Evolutionary conservation across 2,888 invertebrate species (phyloP).

Genomic region (Schrankia costaestrigalis): DNA sequence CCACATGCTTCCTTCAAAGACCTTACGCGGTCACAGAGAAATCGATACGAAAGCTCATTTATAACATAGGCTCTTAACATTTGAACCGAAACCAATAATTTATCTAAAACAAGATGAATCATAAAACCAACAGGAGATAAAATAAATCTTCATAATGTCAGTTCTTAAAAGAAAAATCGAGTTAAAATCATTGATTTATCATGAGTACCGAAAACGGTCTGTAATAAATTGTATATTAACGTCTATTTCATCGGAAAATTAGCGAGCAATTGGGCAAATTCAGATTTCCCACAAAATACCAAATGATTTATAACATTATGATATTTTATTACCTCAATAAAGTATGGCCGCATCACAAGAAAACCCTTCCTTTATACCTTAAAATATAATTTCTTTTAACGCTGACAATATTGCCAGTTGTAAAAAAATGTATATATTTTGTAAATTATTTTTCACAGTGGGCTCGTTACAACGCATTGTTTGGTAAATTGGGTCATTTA

Average conservation of each 20-base stretch:
- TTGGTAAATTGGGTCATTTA: slow-evolving; percentile 36
- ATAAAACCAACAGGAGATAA: slow-evolving; percentile 19
- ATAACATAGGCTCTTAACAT: neutral
- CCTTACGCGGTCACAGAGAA: too few species aligned
- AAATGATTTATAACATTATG: slow-evolving; percentile 61
- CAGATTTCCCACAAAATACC: slow-evolving; percentile 47
- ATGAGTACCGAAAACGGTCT: slow-evolving; percentile 13
- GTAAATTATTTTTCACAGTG: slow-evolving; percentile 29
- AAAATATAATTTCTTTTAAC: slow-evolving; percentile 48
- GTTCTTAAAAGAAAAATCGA: slow-evolving; percentile 22
- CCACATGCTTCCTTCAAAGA: too few species aligned
- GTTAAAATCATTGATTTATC: slow-evolving; percentile 32
- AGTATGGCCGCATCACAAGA: slow-evolving; percentile 50
- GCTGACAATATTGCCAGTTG: slow-evolving; percentile 48
- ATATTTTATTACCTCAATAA: slow-evolving; percentile 68
- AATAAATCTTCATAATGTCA: slow-evolving; percentile 24
- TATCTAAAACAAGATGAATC: slow-evolving; percentile 9
- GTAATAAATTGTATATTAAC: slow-evolving; percentile 33
- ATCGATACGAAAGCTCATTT: neutral
- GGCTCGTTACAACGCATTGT: slow-evolving; percentile 33
- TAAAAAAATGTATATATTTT: slow-evolving; percentile 39
- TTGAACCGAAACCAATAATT: slow-evolving; percentile 6
- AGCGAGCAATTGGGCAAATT: slow-evolving; percentile 46
- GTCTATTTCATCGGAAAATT: slow-evolving; percentile 46
- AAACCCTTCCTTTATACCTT: slow-evolving; percentile 52